phyloP scores from a whole-genome alignment of 2,113 vertebrate genomes.

The Trogon melanurus region DNA sequence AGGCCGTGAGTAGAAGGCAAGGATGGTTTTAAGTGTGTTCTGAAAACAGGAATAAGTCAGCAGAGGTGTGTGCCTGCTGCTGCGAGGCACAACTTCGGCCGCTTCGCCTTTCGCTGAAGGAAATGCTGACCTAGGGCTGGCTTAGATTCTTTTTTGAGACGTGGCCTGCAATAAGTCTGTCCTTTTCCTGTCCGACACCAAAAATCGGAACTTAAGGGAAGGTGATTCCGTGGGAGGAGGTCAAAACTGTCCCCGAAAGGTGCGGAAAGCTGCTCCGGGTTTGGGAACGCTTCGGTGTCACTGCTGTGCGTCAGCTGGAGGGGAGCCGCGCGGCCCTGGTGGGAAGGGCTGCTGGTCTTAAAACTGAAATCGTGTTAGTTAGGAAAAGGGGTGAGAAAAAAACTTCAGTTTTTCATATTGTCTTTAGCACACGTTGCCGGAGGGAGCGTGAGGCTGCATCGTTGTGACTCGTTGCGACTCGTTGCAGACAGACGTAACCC shows the following conservation, averaged over 20 bases:
- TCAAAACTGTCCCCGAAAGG: neutral
- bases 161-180: neutral
- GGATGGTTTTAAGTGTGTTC: neutral
- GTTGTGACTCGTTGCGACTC: rapidly evolving
- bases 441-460: neutral
- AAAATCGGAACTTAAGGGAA: neutral
- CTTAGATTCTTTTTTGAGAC: rapidly evolving
- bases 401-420: neutral
- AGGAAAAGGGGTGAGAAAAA: neutral
- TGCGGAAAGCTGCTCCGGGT: neutral
- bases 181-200: neutral
- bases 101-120: neutral
- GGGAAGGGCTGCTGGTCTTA: neutral
- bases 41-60: neutral
- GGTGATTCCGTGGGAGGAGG: rapidly evolving
- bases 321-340: rapidly evolving
- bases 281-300: rapidly evolving
- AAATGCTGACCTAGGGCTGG: rapidly evolving
- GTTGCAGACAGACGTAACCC: rapidly evolving
- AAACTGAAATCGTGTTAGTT: neutral
- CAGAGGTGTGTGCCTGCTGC: neutral
- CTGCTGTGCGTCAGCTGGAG: neutral
- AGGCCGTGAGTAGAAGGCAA: neutral
- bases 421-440: neutral
- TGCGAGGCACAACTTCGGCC: neutral